phyloP scores from a whole-genome alignment of 2,797 vertebrate genomes.

The Nyctalus aviator region DNA sequence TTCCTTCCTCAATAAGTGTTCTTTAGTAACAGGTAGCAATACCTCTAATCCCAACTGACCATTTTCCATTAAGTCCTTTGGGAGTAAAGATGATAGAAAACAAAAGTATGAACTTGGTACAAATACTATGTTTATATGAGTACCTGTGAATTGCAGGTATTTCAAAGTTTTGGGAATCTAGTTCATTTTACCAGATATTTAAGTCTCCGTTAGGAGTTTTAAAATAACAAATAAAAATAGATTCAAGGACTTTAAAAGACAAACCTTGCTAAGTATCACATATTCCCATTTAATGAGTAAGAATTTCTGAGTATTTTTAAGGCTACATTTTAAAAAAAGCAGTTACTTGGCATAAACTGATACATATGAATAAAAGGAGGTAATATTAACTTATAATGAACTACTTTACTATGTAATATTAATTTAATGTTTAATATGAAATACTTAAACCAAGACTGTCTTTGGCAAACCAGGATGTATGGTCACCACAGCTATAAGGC shows the following conservation, averaged over 20 bases:
- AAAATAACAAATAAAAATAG: background rate
- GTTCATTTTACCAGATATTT: constrained; percentile 10
- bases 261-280: background rate
- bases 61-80: background rate
- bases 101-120: constrained; percentile 7
- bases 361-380: background rate
- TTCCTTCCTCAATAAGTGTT: background rate
- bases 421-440: constrained; percentile 18
- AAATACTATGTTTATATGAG: constrained; percentile 34
- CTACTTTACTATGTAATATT: background rate
- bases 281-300: background rate
- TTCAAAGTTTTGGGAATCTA: background rate
- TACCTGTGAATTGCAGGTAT: background rate
- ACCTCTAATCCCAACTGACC: background rate
- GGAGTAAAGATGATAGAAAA: background rate
- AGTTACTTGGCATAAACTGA: background rate
- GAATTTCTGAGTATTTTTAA: background rate
- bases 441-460: background rate
- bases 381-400: background rate
- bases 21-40: background rate
- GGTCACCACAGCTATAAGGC: background rate
- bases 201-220: background rate
- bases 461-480: constrained; percentile 22
- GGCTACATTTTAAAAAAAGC: background rate
- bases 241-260: background rate